A percentile compares a stretch with the other conserved stretches of the same genome.
phyloP scores from a whole-genome alignment of 2,888 invertebrate species.

The Coremacera marginata region DNA sequence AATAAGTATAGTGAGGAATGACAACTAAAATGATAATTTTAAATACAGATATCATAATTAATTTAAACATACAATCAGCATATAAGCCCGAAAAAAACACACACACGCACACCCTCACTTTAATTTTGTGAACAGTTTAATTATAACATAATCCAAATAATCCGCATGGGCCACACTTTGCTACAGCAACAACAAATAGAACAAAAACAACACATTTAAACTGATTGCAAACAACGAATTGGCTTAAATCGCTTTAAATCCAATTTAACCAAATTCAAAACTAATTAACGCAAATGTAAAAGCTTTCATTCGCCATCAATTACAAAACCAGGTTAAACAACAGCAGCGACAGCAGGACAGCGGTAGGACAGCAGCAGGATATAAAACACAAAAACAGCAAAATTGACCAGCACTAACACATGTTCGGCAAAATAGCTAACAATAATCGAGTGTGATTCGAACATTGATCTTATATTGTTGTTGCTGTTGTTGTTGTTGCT shows the following conservation, averaged over 20 bases:
- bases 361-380: not conserved
- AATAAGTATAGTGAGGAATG: too few species aligned
- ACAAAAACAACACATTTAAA: not conserved
- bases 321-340: not conserved
- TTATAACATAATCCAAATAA: too few species aligned
- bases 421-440: constrained; percentile 42
- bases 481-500: constrained; percentile 22
- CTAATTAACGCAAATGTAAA: constrained; percentile 8
- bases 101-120: not conserved
- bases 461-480: constrained; percentile 17
- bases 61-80: too few species aligned
- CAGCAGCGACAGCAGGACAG: not conserved
- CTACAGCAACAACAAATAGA: not conserved
- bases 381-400: constrained; percentile 20
- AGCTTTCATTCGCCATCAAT: constrained; percentile 4
- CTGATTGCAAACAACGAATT: not conserved
- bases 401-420: constrained; percentile 7
- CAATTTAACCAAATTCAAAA: constrained; percentile 16
- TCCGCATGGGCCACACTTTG: not conserved
- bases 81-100: not conserved
- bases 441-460: constrained; percentile 32
- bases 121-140: not conserved
- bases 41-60: too few species aligned
- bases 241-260: constrained; percentile 2
- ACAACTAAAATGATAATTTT: too few species aligned